These are phyloP conservation scores for Hippocampus mohnikei DNA, from an alignment of 2,113 vertebrate species.

Conservation along the genomic window DNA sequence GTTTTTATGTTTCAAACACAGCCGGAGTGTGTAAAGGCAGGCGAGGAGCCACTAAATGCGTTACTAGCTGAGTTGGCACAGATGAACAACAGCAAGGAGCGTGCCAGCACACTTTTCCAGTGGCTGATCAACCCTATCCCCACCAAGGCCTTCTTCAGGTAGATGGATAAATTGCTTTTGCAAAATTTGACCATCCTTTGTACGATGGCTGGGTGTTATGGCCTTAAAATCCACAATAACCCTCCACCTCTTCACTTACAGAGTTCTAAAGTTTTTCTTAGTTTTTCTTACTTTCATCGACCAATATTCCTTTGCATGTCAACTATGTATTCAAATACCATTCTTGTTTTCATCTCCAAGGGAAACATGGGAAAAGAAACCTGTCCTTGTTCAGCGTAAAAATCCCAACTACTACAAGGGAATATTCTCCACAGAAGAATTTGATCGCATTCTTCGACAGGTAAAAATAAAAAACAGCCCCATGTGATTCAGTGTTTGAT, in stretches of 20 bases:
- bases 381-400: slow-evolving; percentile 79
- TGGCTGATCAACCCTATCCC: slow-evolving; percentile 84
- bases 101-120: slow-evolving; percentile 81
- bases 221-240: neutral
- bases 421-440: slow-evolving; percentile 88
- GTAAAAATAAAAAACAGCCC: slow-evolving; percentile 44
- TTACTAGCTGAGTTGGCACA: slow-evolving; percentile 71
- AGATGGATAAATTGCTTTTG: neutral
- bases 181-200: neutral
- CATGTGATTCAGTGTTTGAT: neutral
- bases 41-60: slow-evolving; percentile 40
- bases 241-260: neutral
- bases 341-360: slow-evolving; percentile 37
- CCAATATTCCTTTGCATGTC: no score
- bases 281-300: no score
- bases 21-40: slow-evolving; percentile 13
- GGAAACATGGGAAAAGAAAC: slow-evolving; percentile 86
- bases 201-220: neutral
- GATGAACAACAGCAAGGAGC: slow-evolving; percentile 82
- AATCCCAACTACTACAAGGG: slow-evolving; percentile 83
- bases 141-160: slow-evolving; percentile 77
- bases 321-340: no score
- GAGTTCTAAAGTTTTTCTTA: no score
- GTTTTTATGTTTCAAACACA: slow-evolving; percentile 2
- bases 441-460: slow-evolving; percentile 80